phyloP scores from a whole-genome alignment of 2,888 invertebrate species.

The Strigamia crassipes region DNA sequence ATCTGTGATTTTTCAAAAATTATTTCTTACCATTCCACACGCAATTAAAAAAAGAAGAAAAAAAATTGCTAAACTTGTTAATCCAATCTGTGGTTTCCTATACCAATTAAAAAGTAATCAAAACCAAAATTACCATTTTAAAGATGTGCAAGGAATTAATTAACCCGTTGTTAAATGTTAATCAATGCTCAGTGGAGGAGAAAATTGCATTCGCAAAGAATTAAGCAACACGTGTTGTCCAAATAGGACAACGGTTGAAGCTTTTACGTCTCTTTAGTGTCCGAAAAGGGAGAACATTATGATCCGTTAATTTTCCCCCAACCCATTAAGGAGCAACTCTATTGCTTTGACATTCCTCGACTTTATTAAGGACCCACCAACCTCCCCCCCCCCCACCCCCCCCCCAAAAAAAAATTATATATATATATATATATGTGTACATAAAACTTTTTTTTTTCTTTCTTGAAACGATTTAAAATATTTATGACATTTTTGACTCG shows the following conservation, averaged over 20 bases:
- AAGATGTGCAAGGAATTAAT: background rate
- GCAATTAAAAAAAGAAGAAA: too few species aligned
- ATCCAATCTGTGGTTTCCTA: too few species aligned
- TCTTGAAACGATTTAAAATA: background rate
- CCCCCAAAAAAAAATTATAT: background rate
- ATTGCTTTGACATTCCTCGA: constrained; percentile 22
- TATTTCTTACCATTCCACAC: too few species aligned
- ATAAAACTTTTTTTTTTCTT: too few species aligned
- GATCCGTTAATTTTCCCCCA: constrained; percentile 5
- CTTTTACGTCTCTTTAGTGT: background rate
- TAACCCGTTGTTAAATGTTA: background rate
- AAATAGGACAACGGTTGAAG: background rate
- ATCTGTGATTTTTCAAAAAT: too few species aligned
- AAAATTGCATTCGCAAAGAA: background rate
- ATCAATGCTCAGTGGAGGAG: background rate
- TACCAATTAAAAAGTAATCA: too few species aligned
- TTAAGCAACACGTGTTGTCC: constrained; percentile 1
- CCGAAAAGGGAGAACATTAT: constrained; percentile 27
- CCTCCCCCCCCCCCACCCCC: too few species aligned
- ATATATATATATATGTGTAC: too few species aligned
- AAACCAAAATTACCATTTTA: too few species aligned
- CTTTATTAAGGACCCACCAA: background rate
- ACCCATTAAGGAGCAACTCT: background rate
- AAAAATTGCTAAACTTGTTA: too few species aligned
- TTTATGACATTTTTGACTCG: background rate